phyloP scores from a whole-genome alignment of 2,888 invertebrate species.

The Rhagophthalmus giganteus region DNA sequence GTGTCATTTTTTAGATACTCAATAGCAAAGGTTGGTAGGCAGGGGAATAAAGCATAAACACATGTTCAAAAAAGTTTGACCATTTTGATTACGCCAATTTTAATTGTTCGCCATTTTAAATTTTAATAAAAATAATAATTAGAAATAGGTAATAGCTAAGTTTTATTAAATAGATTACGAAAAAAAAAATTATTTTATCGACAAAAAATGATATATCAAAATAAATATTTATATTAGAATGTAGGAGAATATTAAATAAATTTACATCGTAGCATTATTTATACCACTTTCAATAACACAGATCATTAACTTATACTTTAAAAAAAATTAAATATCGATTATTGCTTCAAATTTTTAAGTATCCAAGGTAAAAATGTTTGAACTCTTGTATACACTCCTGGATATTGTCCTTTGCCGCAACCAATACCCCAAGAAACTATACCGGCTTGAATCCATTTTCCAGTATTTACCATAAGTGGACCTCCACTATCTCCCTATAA shows the following conservation, averaged over 20 bases:
- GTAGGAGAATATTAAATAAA: not conserved
- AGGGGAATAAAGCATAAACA: too few relatives aligned
- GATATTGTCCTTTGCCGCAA: slow-evolving; percentile 88
- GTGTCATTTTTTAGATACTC: too few relatives aligned
- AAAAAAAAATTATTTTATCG: too few relatives aligned
- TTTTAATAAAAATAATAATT: too few relatives aligned
- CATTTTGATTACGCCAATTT: too few relatives aligned
- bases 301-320: slow-evolving; percentile 4
- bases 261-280: slow-evolving; percentile 5
- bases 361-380: slow-evolving; percentile 86
- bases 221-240: slow-evolving; percentile 11
- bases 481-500: slow-evolving; percentile 86
- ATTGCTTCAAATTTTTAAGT: slow-evolving; percentile 71
- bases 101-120: too few relatives aligned
- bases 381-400: slow-evolving; percentile 86
- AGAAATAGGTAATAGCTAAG: too few relatives aligned
- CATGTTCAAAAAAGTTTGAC: too few relatives aligned
- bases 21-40: too few relatives aligned
- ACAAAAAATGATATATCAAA: too few relatives aligned
- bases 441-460: slow-evolving; percentile 81
- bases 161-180: too few relatives aligned
- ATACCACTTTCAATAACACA: slow-evolving; percentile 10
- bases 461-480: slow-evolving; percentile 78
- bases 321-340: slow-evolving; percentile 4
- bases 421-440: slow-evolving; percentile 92